A percentile compares a stretch with the other conserved stretches of the same genome.
These are phyloP conservation scores for Trilocha varians DNA, from an alignment of 2,888 invertebrate species.

Conservation along the genomic window DNA sequence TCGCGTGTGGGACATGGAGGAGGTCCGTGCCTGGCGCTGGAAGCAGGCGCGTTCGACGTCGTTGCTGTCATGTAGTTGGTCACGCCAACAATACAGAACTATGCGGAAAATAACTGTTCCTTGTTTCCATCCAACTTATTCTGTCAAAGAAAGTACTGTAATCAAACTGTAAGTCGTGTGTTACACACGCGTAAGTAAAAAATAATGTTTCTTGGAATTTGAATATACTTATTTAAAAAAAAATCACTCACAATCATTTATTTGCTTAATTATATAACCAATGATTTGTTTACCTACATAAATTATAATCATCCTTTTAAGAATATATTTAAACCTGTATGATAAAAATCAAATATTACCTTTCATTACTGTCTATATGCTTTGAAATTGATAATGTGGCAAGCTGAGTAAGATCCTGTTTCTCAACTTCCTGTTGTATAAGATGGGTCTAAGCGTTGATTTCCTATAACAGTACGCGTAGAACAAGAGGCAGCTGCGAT, in stretches of 20 bases:
- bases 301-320: no score
- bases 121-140: neutral
- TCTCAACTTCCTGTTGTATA: slow-evolving; percentile 35
- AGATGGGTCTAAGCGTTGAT: slow-evolving; percentile 42
- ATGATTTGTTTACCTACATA: no score
- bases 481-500: slow-evolving; percentile 45
- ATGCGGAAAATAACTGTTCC: slow-evolving; percentile 17
- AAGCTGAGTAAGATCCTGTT: slow-evolving; percentile 22
- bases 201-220: no score
- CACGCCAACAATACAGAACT: slow-evolving; percentile 37
- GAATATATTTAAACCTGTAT: no score
- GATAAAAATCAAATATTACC: no score
- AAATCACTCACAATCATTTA: no score
- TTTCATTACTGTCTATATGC: no score
- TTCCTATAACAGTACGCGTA: slow-evolving; percentile 39
- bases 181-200: no score
- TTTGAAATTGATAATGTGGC: neutral
- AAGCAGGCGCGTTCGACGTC: slow-evolving; percentile 37
- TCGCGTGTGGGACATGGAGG: slow-evolving; percentile 47
- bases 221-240: no score
- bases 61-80: slow-evolving; percentile 56
- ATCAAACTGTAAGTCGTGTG: no score
- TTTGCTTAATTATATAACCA: no score
- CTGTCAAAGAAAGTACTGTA: no score
- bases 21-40: slow-evolving; percentile 48